phyloP scores from a whole-genome alignment of 2,113 vertebrate genomes.

The Pandion haliaetus region DNA sequence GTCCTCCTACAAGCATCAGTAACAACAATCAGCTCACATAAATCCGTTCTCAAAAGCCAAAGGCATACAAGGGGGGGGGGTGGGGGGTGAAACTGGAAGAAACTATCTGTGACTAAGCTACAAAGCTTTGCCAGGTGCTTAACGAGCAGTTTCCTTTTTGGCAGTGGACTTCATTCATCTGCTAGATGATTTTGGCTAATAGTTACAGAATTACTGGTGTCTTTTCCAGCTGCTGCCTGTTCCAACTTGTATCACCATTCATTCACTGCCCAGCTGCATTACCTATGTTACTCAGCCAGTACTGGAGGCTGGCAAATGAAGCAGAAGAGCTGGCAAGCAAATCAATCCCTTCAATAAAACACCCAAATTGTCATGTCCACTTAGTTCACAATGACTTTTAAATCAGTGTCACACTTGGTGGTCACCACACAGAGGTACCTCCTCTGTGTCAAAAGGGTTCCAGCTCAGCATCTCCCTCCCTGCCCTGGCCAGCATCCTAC shows the following conservation, averaged over 20 bases:
- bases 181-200: not conserved
- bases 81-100: not conserved
- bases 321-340: not conserved
- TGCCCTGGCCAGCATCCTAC: not conserved
- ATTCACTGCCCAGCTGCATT: not conserved
- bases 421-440: not conserved
- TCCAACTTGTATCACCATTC: not conserved
- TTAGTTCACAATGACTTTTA: not conserved
- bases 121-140: not conserved
- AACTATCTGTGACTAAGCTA: not conserved
- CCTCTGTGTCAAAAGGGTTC: not conserved
- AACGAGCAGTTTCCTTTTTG: not conserved
- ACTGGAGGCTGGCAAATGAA: not conserved
- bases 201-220: not conserved
- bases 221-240: not conserved
- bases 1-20: not conserved
- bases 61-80: not conserved
- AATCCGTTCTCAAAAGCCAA: not conserved
- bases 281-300: not conserved
- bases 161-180: not conserved
- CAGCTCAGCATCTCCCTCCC: not conserved
- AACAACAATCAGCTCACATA: not conserved
- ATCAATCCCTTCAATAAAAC: not conserved
- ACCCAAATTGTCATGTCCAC: accelerated
- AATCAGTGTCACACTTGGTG: not conserved